Conservation (phyloP, 2,113 vertebrate genomes). For the Panthera leo region DNA sequence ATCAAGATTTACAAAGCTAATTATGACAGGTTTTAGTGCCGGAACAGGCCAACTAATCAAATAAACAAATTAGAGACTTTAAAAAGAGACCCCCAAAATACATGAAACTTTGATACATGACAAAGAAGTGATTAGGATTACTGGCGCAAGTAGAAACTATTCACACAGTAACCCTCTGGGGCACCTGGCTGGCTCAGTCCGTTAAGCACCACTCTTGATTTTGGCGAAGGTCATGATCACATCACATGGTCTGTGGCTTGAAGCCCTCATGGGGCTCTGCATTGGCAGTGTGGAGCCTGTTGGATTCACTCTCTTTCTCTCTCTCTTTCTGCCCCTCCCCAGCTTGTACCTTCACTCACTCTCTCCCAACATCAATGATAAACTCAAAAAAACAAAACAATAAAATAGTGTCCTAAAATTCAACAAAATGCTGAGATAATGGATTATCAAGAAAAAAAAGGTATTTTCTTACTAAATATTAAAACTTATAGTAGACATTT, state of each 20-base stretch:
- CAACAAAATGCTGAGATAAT: neutral
- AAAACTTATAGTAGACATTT: conserved; percentile 2
- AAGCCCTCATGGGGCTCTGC: too few relatives aligned
- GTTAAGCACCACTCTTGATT: too few relatives aligned
- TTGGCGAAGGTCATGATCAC: too few relatives aligned
- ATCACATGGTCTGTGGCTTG: too few relatives aligned
- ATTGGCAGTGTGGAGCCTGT: too few relatives aligned
- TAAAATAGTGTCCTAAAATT: neutral
- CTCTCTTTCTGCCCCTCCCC: too few relatives aligned
- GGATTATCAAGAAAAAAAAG: neutral
- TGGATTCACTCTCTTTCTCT: too few relatives aligned
- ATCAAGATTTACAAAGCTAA: neutral
- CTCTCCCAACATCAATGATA: too few relatives aligned
- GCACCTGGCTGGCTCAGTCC: too few relatives aligned
- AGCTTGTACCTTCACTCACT: too few relatives aligned
- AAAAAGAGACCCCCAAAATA: neutral
- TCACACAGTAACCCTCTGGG: neutral
- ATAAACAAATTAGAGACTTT: neutral
- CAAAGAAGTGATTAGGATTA: neutral
- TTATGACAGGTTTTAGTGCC: neutral
- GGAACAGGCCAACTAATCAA: neutral
- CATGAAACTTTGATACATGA: neutral
- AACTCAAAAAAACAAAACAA: neutral
- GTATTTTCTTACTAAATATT: neutral
- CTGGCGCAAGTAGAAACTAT: neutral